phyloP scores from a whole-genome alignment of 2,113 vertebrate species.

The Anseranas semipalmata region DNA sequence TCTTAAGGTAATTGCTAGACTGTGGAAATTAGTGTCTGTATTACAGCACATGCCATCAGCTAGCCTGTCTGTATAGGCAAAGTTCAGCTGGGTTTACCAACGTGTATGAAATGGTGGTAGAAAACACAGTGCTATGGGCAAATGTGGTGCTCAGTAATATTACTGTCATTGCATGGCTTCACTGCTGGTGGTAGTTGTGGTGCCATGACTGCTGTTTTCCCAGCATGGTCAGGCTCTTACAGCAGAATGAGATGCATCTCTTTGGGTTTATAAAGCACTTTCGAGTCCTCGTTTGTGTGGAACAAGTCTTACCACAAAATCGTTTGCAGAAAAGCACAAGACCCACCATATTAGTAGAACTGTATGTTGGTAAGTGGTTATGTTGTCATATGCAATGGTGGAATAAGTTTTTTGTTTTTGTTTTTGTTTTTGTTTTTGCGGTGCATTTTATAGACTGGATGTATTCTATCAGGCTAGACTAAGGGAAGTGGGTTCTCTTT shows the following conservation, averaged over 20 bases:
- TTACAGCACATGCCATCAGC: background rate
- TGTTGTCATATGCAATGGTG: background rate
- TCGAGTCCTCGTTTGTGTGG: background rate
- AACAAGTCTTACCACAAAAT: background rate
- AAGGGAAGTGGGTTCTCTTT: background rate
- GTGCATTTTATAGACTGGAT: background rate
- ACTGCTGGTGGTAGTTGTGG: fast-evolving
- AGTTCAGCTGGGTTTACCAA: background rate
- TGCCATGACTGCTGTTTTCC: background rate
- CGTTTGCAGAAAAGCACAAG: background rate
- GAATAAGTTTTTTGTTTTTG: too few relatives aligned
- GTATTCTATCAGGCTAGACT: background rate
- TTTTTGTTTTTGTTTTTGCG: background rate
- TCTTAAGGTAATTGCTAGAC: background rate
- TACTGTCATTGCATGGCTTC: background rate
- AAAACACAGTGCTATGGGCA: background rate
- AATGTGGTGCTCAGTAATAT: background rate
- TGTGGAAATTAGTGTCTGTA: background rate
- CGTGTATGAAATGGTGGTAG: background rate
- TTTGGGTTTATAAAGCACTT: background rate
- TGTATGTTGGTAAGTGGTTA: fast-evolving
- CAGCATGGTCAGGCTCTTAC: background rate
- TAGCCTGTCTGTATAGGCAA: background rate
- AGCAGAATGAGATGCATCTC: background rate
- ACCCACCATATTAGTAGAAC: background rate